Base-by-base conservation (phyloP, 2,888 invertebrate species). In the Apamea monoglypha region DNA sequence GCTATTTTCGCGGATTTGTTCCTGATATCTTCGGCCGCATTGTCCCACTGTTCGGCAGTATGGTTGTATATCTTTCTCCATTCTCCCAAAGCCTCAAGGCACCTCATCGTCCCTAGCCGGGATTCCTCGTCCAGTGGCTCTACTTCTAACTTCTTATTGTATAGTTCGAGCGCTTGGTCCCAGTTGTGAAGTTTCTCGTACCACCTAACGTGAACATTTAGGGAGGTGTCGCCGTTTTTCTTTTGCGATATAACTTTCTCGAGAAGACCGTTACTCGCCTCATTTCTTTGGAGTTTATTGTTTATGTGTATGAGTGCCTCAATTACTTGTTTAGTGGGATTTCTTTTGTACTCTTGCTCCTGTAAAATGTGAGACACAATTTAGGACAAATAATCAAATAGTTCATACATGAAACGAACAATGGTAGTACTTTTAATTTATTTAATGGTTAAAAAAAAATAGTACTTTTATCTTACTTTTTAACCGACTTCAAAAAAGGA, bases 171-270 rank as follows among this genome's bases (percentile, higher is more conserved):
- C 0, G 99, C 99, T 93, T 99, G 98, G 88, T 99, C 99, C 99
- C 99, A 99, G 93, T 99, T 99, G 94, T 99, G 99, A 3, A 99
- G 96, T 94, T 99, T 99, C 94, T 99, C 99, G 94, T 99, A 99
- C 99, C 99, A 99, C 2, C 99, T 97, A 47, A 99, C 99, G 93
- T 96, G 95, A 36, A 95, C 94, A 81, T 95, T 96, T 4, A 96
- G 84, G 71, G 97, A 96, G 75, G 97, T 97, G 83, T 98, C 97
- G 0, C 97, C 97, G 10, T 97, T 97, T 82, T 97, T 98, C 83
- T 98, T 98, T 90, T 98, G 97, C 76, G 97, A 98, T 96, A 98
- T 98, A 0, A 99, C 99, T 93, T 98, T 98, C 90, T 99, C 98
- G 32, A 99, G 94, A 16, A 99, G 96, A 78, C 99, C 99, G 90